Evolutionary conservation across 2,113 vertebrate species (phyloP).

Genomic region (Proterorhinus semilunaris): DNA sequence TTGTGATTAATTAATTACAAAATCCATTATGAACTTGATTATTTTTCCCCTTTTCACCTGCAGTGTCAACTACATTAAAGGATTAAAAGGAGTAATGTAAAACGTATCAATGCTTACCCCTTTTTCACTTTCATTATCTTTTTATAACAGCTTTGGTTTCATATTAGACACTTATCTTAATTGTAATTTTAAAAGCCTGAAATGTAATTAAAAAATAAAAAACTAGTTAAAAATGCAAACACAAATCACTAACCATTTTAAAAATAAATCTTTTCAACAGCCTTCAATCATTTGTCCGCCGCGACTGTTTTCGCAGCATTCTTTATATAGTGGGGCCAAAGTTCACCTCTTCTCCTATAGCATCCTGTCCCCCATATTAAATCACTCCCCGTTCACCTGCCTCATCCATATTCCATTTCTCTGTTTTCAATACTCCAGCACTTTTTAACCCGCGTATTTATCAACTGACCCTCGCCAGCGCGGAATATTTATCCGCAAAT

Average conservation of each 20-base stretch:
- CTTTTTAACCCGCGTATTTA: conserved; percentile 96
- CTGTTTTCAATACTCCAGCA: conserved; percentile 91
- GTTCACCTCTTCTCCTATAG: conserved; percentile 75
- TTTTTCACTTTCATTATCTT: no score
- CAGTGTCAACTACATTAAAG: no score
- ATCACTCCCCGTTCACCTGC: conserved; percentile 96
- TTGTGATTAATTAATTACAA: no score
- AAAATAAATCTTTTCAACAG: not conserved
- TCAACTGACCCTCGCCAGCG: conserved; percentile 80
- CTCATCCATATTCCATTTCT: conserved; percentile 98
- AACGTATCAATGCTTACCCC: no score
- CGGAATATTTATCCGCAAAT: conserved; percentile 87
- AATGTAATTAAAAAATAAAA: no score
- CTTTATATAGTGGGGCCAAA: conserved; percentile 84
- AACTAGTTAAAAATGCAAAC: no score
- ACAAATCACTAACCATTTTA: not conserved
- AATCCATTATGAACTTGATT: no score
- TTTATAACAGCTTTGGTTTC: no score
- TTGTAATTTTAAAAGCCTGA: no score
- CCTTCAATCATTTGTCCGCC: not conserved
- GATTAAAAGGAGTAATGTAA: no score
- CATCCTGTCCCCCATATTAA: conserved; percentile 86
- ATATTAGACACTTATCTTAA: no score
- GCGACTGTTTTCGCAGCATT: conserved; percentile 44
- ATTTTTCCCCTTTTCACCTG: no score